Conservation (phyloP, 2,797 vertebrate species). For the Synanceia verrucosa region DNA sequence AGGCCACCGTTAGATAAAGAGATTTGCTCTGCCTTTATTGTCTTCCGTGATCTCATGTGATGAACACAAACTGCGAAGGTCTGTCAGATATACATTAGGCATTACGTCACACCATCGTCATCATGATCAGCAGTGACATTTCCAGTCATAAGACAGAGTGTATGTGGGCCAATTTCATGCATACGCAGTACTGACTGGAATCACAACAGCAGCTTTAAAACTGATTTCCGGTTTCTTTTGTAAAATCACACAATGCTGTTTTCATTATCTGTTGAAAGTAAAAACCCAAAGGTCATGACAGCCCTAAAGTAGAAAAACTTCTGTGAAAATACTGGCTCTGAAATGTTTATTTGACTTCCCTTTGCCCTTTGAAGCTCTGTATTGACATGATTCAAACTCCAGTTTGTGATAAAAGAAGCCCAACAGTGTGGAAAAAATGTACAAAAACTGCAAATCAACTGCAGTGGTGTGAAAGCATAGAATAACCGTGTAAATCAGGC, state of each 20-base stretch:
- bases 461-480: background rate
- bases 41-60: constrained; percentile 25
- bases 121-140: constrained; percentile 13
- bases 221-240: background rate
- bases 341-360: constrained; percentile 9
- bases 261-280: background rate
- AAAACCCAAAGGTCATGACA: background rate
- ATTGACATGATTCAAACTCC: background rate
- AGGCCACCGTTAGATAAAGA: background rate
- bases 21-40: background rate
- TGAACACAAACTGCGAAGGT: background rate
- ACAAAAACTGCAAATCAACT: background rate
- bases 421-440: background rate
- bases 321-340: background rate
- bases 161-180: background rate
- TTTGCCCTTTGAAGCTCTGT: constrained; percentile 36
- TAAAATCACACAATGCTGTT: background rate
- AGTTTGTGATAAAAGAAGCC: background rate
- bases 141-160: constrained; percentile 42
- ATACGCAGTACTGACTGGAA: background rate
- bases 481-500: background rate
- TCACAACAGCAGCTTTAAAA: background rate
- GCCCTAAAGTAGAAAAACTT: background rate
- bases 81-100: background rate
- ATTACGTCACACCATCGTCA: constrained; percentile 15